phyloP scores from a whole-genome alignment of 2,113 vertebrate species.

The Oryzias curvinotus region DNA sequence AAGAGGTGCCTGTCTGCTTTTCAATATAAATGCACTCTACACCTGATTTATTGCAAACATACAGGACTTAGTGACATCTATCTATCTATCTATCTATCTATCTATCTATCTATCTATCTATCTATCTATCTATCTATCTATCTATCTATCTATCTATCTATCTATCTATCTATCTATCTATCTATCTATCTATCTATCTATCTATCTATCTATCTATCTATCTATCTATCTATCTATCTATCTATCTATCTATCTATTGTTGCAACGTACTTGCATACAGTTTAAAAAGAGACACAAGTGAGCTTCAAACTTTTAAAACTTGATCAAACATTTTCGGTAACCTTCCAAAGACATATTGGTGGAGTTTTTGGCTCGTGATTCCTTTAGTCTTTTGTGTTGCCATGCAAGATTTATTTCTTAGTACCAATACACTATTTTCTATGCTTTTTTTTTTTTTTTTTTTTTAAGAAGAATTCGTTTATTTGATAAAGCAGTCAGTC shows the following conservation, averaged over 20 bases:
- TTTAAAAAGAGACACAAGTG: too few species aligned
- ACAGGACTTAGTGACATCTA: slow-evolving; percentile 36
- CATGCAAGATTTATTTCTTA: too few species aligned
- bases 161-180: slow-evolving; percentile 14
- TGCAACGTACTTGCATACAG: not conserved
- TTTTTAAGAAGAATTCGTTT: too few species aligned
- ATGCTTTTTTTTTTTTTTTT: too few species aligned
- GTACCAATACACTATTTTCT: too few species aligned
- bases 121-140: slow-evolving; percentile 19
- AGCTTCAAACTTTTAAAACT: too few species aligned
- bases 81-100: slow-evolving; percentile 8
- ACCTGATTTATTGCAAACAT: slow-evolving; percentile 61
- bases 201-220: slow-evolving; percentile 2
- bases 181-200: slow-evolving; percentile 9
- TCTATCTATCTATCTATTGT: slow-evolving; percentile 9
- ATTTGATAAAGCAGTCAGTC: too few species aligned
- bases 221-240: too few species aligned
- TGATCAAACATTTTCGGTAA: too few species aligned
- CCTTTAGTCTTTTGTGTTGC: too few species aligned
- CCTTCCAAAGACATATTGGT: too few species aligned
- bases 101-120: slow-evolving; percentile 20
- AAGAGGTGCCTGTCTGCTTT: slow-evolving; percentile 99
- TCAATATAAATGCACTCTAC: slow-evolving; percentile 87
- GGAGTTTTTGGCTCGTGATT: too few species aligned
- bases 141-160: slow-evolving; percentile 17